Percentiles rank a stretch among this genome's conserved stretches.
Evolutionary conservation across 2,888 invertebrate genomes (phyloP).

Genomic region (Clanis bilineata): DNA sequence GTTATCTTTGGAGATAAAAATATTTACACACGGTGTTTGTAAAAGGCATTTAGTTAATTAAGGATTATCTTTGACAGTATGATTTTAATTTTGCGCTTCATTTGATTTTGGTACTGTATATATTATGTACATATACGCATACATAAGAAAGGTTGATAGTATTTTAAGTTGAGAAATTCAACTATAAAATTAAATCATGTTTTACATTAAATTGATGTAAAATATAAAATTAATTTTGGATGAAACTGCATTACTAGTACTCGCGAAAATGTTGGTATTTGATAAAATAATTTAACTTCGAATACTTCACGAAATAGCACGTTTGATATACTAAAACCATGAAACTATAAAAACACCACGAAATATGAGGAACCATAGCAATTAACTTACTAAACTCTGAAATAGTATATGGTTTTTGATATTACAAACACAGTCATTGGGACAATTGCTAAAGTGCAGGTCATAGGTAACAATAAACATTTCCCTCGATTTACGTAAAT

Average conservation of each 20-base stretch:
- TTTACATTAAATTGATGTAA: too few relatives aligned
- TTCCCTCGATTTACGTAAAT: not conserved
- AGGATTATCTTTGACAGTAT: not conserved
- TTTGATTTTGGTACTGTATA: not conserved
- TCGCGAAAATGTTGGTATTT: too few relatives aligned
- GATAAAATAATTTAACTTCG: too few relatives aligned
- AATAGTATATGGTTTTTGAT: not conserved
- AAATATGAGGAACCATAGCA: not conserved
- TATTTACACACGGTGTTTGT: not conserved
- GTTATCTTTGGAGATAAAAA: not conserved
- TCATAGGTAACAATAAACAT: not conserved
- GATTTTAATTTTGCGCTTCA: not conserved
- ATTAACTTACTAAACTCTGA: not conserved
- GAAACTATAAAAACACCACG: not conserved
- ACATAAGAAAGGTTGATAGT: too few relatives aligned
- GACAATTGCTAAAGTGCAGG: not conserved
- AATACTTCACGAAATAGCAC: too few relatives aligned
- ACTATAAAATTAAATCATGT: too few relatives aligned
- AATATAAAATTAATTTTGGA: too few relatives aligned
- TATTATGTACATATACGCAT: too few relatives aligned
- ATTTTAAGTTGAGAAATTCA: too few relatives aligned
- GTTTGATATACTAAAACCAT: not conserved
- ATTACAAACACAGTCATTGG: not conserved
- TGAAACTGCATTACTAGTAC: too few relatives aligned
- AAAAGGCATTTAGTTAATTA: not conserved